Base-by-base conservation (phyloP, 2,888 invertebrate genomes). In the Aphidius colemani region DNA sequence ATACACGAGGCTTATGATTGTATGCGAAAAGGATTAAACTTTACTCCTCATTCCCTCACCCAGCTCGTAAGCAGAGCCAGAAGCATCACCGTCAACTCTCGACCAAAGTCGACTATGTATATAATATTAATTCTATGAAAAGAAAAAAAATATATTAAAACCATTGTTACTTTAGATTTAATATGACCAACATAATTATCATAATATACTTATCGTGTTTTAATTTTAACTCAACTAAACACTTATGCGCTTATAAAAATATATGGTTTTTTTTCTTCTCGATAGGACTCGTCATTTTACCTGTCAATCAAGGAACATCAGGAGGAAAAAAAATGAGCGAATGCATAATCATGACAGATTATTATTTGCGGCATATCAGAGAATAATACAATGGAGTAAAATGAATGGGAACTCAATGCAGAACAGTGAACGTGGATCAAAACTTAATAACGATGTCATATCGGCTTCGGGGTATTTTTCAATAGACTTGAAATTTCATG, bases 321-420 rank as follows among this genome's bases (percentile, higher is more conserved):
- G 18, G 18, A 78, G 75, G 74, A 72, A 72, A 39, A 39, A 63
- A 64, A 59, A 13, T 60, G 49, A 44, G 67, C 70, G 74, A 79
- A 80, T 80, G 79, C 74, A 80, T 78, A 75, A 78, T 78, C 76
- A 73, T 73, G 75, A 76, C 75, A 78, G 77, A 79, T 79, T 79
- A 78, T 66, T 71, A 56, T 58, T 60, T 30, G 30, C 30, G 30
- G 30, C 30, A 30, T 30, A 30, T 30, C 30, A 30, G 30, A 30
- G 30, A 30, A 30, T 30, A 30, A 30, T 30, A 30, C 30, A 30
- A 30, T 30, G 5, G 30, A 30, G 30, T 30, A 30, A 30, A 30
- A 30, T 30, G 30, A 30, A 30, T 30, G 30, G 30, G 30, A 30
- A 30, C 5, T 30, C 30, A 30, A 30, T 30, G 30, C 30, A 30